Conservation (phyloP, 2,888 invertebrate species). For the Phania funesta region DNA sequence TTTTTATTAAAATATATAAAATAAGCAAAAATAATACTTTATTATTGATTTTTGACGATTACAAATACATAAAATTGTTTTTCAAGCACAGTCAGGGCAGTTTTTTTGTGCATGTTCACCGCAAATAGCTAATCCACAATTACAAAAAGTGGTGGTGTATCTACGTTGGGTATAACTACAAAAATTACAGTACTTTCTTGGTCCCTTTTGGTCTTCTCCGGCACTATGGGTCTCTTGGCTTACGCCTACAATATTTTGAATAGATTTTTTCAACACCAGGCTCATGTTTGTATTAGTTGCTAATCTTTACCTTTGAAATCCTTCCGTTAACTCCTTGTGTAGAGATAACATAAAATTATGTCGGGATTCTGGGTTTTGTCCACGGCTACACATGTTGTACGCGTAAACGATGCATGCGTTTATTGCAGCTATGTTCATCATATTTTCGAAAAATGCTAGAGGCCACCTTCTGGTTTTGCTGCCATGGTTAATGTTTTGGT, state of each 20-base stretch:
- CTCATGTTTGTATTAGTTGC: conserved; percentile 29
- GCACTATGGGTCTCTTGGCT: conserved; percentile 7
- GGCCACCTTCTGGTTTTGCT: conserved; percentile 33
- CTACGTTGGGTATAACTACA: conserved; percentile 26
- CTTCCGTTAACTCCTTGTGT: conserved; percentile 22
- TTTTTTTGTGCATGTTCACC: conserved; percentile 23
- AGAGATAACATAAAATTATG: conserved; percentile 17
- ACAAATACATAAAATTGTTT: neutral
- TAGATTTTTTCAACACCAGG: conserved; percentile 24
- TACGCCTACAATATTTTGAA: conserved; percentile 22
- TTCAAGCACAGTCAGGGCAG: conserved; percentile 10
- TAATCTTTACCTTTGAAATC: conserved; percentile 18
- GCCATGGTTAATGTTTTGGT: conserved; percentile 37
- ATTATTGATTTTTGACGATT: conserved; percentile 26
- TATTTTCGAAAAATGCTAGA: conserved; percentile 38
- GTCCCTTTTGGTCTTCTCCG: conserved; percentile 15
- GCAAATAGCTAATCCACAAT: conserved; percentile 10
- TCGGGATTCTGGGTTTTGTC: conserved; percentile 16
- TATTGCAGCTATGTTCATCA: conserved; percentile 31
- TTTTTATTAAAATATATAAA: conserved; percentile 29
- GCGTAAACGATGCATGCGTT: conserved; percentile 39
- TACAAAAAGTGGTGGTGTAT: conserved; percentile 29
- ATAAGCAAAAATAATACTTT: conserved; percentile 18
- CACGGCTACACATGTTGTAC: conserved; percentile 22
- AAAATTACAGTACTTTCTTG: conserved; percentile 29